These are phyloP conservation scores for Chaetorhynchus papuensis DNA, from an alignment of 2,113 vertebrate genomes.

Conservation along the genomic window DNA sequence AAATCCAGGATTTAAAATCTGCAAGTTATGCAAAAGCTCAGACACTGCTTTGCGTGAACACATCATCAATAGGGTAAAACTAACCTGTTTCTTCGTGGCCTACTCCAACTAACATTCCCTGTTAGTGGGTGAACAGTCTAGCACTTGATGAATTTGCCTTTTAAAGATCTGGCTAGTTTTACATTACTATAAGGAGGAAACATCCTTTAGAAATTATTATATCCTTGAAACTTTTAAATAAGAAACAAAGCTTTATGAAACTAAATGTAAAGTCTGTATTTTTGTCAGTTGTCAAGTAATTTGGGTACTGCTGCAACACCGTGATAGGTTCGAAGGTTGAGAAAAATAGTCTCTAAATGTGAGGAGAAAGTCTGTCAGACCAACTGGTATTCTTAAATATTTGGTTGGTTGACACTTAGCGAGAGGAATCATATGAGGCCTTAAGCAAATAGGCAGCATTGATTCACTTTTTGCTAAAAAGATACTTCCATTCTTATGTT, in stretches of 20 bases:
- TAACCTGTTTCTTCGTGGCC: background rate
- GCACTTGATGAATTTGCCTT: background rate
- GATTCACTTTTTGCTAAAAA: background rate
- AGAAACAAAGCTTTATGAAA: background rate
- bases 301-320: background rate
- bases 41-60: background rate
- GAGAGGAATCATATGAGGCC: background rate
- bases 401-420: background rate
- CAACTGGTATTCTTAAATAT: background rate
- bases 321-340: background rate
- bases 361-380: background rate
- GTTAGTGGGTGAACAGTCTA: background rate
- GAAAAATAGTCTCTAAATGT: background rate
- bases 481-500: background rate
- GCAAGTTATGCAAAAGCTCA: background rate
- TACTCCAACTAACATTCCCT: background rate
- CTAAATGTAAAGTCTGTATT: background rate
- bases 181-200: background rate
- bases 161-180: background rate
- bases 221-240: background rate
- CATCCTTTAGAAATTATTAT: background rate
- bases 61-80: background rate
- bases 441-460: background rate
- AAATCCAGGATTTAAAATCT: background rate
- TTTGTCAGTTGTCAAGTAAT: background rate